These are phyloP conservation scores for Octonoba sinensis DNA, from an alignment of 2,888 invertebrate species.

Conservation along the genomic window DNA sequence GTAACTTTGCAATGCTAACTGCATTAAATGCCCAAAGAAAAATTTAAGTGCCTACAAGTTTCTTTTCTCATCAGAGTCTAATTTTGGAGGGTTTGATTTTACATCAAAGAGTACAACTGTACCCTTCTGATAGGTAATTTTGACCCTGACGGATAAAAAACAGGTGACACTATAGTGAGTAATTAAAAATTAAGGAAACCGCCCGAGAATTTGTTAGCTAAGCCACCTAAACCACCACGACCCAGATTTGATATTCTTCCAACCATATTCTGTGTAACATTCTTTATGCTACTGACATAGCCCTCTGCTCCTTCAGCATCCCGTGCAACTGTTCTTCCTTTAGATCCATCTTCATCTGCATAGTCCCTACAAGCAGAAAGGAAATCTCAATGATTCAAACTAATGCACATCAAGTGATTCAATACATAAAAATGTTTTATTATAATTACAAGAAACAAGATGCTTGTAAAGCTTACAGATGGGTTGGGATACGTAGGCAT, in stretches of 20 bases:
- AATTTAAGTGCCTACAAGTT: neutral
- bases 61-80: too few species aligned
- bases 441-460: too few species aligned
- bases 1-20: constrained; percentile 57
- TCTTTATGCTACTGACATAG: constrained; percentile 81
- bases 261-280: constrained; percentile 86
- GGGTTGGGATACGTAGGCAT: too few species aligned
- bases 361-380: constrained; percentile 67
- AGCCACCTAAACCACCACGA: constrained; percentile 89
- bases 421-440: neutral
- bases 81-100: too few species aligned
- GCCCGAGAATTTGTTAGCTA: constrained; percentile 88
- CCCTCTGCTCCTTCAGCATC: constrained; percentile 78
- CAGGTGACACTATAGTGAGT: constrained; percentile 26
- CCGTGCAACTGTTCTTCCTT: constrained; percentile 72
- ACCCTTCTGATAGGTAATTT: too few species aligned
- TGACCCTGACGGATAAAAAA: neutral
- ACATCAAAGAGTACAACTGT: too few species aligned
- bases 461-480: too few species aligned
- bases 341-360: constrained; percentile 74
- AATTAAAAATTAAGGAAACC: constrained; percentile 66
- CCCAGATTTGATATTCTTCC: constrained; percentile 91
- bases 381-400: neutral
- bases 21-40: constrained; percentile 48
- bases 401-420: neutral